A percentile compares a stretch with the other conserved stretches of the same genome.
Conservation (phyloP, 2,888 invertebrate genomes). For the Heliconius sara region DNA sequence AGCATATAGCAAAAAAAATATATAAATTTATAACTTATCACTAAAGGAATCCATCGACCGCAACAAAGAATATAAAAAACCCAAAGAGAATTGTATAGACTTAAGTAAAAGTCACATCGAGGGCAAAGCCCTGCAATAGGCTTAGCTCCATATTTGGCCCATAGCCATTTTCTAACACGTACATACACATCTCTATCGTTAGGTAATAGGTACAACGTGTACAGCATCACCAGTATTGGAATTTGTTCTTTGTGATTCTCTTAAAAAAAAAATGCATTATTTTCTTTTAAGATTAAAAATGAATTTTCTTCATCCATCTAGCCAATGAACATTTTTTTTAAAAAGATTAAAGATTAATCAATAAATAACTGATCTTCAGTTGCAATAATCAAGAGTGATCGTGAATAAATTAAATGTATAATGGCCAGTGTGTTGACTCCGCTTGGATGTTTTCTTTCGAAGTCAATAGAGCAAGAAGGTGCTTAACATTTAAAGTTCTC, state of each 20-base stretch:
- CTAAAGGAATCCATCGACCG: background rate
- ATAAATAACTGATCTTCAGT: conserved; percentile 26
- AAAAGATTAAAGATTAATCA: background rate
- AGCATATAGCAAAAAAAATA: background rate
- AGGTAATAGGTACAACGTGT: background rate
- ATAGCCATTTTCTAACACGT: conserved; percentile 20
- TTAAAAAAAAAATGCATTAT: background rate
- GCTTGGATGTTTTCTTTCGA: conserved; percentile 49
- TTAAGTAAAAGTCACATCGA: conserved; percentile 21
- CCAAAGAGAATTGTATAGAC: conserved; percentile 6
- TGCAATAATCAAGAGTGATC: conserved; percentile 44
- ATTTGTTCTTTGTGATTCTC: background rate
- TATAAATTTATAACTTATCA: background rate
- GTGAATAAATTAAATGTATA: conserved; percentile 41
- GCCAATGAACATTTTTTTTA: background rate
- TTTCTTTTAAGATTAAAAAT: background rate
- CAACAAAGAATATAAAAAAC: background rate
- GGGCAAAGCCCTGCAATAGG: conserved; percentile 19
- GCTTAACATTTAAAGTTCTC: conserved; percentile 45
- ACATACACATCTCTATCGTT: conserved; percentile 3
- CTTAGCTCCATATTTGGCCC: conserved; percentile 7
- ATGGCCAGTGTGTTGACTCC: conserved; percentile 44
- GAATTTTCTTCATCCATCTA: background rate
- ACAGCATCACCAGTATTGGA: background rate
- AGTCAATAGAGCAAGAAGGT: conserved; percentile 51